phyloP scores from a whole-genome alignment of 2,797 vertebrate genomes.

The Schizopygopsis pylzovi region DNA sequence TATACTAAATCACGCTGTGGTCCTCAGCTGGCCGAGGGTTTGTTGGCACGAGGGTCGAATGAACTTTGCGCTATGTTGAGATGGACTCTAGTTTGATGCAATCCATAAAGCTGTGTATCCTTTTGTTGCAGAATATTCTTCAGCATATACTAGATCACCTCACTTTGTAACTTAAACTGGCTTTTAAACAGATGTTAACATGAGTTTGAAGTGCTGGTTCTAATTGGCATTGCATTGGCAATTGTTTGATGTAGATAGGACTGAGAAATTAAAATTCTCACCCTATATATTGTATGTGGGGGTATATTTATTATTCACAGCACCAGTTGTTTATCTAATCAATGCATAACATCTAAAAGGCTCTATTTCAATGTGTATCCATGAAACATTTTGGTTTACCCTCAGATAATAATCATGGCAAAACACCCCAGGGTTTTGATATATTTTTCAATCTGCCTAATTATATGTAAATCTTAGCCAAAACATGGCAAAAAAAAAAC shows the following conservation, averaged over 20 bases:
- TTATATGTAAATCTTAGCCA: neutral
- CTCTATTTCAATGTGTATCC: constrained; percentile 42
- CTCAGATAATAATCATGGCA: neutral
- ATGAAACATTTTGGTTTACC: neutral
- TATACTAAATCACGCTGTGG: constrained; percentile 71
- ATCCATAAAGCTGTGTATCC: constrained; percentile 55
- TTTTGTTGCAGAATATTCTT: constrained; percentile 16
- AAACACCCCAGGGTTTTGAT: neutral
- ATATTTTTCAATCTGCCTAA: neutral
- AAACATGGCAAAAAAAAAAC: neutral
- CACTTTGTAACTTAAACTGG: constrained; percentile 52
- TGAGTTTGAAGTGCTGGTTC: constrained; percentile 64
- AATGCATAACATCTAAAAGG: constrained; percentile 57
- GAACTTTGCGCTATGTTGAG: constrained; percentile 49
- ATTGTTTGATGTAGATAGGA: constrained; percentile 28
- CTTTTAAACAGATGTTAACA: constrained; percentile 57
- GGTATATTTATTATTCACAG: constrained; percentile 66
- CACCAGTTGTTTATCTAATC: constrained; percentile 63
- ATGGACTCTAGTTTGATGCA: constrained; percentile 49
- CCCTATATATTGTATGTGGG: constrained; percentile 58
- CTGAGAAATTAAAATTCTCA: constrained; percentile 58
- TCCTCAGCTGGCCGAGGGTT: constrained; percentile 59
- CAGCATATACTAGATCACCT: neutral
- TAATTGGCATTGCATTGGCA: too few species aligned
- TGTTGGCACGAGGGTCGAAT: constrained; percentile 31